Conservation (phyloP, 1,140 invertebrate genomes). For the Anastrepha obliqua region DNA sequence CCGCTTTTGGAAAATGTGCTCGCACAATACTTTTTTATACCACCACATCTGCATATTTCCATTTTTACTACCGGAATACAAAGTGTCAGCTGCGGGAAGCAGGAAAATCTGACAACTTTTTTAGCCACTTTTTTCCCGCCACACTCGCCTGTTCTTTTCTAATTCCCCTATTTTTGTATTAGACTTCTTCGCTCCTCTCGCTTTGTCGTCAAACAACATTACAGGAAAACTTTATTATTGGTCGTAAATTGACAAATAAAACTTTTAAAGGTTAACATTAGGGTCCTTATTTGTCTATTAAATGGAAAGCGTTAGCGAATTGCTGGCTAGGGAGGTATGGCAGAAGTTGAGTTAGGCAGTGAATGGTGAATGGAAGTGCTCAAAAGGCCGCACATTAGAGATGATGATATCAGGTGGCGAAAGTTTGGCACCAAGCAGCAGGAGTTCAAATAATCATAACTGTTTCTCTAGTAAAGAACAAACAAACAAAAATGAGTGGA, state of each 20-base stretch:
- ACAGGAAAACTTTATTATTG: constrained; percentile 52
- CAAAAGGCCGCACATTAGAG: constrained; percentile 4
- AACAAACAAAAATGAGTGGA: not conserved
- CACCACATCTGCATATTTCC: no score
- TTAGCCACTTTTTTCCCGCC: not conserved
- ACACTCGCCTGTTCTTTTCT: not conserved
- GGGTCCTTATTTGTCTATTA: constrained; percentile 55
- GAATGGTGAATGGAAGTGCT: not conserved
- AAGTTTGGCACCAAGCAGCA: constrained; percentile 19
- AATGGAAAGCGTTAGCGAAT: constrained; percentile 11
- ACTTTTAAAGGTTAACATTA: constrained; percentile 55
- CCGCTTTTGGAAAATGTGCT: no score
- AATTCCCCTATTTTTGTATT: not conserved
- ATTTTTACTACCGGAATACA: no score
- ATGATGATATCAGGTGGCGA: constrained; percentile 34
- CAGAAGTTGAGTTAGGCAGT: constrained; percentile 11
- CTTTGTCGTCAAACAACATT: constrained; percentile 7
- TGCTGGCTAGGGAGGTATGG: not conserved
- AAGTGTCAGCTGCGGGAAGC: no score
- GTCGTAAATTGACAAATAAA: constrained; percentile 54
- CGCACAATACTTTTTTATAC: no score
- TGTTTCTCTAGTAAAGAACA: not conserved
- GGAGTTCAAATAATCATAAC: constrained; percentile 39
- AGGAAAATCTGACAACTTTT: no score
- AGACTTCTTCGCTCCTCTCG: no score